Base-by-base conservation (phyloP, 30 jellyfish, hydroid and myxozoan genomes). In the Aurelia aurita region DNA sequence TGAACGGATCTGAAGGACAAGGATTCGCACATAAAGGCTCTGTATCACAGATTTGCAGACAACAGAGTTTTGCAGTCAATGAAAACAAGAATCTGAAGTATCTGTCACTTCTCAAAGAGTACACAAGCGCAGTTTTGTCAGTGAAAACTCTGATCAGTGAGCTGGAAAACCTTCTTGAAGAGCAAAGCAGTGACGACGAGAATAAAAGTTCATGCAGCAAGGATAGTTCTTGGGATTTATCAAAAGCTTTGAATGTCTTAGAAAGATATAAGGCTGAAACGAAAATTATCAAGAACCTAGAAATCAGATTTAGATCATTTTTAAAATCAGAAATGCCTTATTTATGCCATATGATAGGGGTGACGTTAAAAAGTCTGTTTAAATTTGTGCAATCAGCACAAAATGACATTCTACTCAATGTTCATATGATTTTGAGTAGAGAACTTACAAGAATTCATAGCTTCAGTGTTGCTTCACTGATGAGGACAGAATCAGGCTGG, bases 311-410 rank as follows among this genome's bases (percentile, higher is more conserved):
- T 21, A 54, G 70, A 59, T 81, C 91, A 31, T 81, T 81, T 69
- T 66, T 81, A 20, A 81, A 81, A 70, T 66, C 91, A 29, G 91
- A 81, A 69, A 81, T 81, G 91, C 71, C 80, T 15, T 69, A 43
- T 39, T 57, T 81, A 14, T 67, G 84, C 15, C 77, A 58, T 18
- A 43, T 23, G 20, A 69, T 67, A 5, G 84, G 79, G 78, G 11
- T 69, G 58, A 81, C 62, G 1, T 15, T 81, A 13, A 20, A 44
- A 21, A 84, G 91, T 20, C 59, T 81, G 64, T 29, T 61, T 51
- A 58, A 59, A 53, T 81, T 67, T 53, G 27, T 81, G 28, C 67
- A 45, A 15, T 67, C 77, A 15, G 77, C 69, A 13, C 82, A 81
- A 20, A 62, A 81, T 68, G 84, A 69, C 31, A 27, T 81, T 21